Percentiles rank a stretch among this genome's conserved stretches.
phyloP scores from a whole-genome alignment of 2,888 invertebrate species.

The Ichneumoninae sp. region DNA sequence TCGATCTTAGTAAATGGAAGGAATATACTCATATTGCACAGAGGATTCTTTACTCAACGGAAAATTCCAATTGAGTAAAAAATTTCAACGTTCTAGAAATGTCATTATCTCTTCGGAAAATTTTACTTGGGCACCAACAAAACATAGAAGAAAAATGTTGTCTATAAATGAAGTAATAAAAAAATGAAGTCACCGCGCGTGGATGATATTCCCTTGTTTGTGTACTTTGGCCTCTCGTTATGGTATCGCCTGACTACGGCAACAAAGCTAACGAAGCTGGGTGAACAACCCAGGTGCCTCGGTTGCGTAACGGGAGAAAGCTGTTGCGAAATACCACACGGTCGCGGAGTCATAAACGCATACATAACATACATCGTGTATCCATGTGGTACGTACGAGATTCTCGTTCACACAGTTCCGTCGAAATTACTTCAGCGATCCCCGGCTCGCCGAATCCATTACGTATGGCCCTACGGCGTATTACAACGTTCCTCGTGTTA shows the following conservation, averaged over 20 bases:
- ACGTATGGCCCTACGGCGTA: slow-evolving; percentile 56
- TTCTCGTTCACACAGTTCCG: slow-evolving; percentile 31
- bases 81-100: not conserved
- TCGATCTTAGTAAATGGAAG: not conserved
- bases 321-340: slow-evolving; percentile 75
- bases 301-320: slow-evolving; percentile 79
- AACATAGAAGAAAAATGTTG: not conserved
- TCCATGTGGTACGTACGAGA: slow-evolving; percentile 27
- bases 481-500: slow-evolving; percentile 14
- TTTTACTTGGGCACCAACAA: not conserved
- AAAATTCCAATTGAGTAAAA: not conserved
- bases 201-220: not conserved
- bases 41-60: not conserved
- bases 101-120: not conserved
- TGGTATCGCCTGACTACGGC: slow-evolving; percentile 50
- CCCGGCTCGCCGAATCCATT: slow-evolving; percentile 46
- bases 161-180: not conserved
- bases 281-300: slow-evolving; percentile 72
- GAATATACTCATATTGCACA: not conserved
- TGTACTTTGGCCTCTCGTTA: slow-evolving; percentile 15
- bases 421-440: slow-evolving; percentile 44
- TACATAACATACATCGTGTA: slow-evolving; percentile 5
- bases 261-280: slow-evolving; percentile 73
- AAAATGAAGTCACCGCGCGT: not conserved
- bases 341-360: slow-evolving; percentile 26